A percentile compares a stretch with the other conserved stretches of the same genome.
These are phyloP conservation scores for Dione vanillae DNA, from an alignment of 2,888 invertebrate species.

Conservation along the genomic window DNA sequence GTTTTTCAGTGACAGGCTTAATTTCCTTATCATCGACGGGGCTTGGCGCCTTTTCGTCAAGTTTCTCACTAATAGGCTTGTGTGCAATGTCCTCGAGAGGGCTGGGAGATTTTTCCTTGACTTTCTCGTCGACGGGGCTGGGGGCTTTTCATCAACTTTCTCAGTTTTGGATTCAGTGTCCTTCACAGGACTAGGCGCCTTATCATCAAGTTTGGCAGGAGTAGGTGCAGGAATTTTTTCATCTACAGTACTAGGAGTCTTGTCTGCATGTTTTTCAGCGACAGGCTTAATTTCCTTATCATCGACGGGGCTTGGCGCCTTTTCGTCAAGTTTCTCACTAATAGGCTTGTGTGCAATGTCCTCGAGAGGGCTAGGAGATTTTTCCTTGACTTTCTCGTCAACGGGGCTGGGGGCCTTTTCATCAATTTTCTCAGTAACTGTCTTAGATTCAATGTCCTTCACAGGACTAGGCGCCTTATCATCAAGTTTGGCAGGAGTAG, in stretches of 20 bases:
- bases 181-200: conserved; percentile 22
- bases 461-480: conserved; percentile 37
- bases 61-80: neutral
- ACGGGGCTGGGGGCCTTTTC: conserved; percentile 35
- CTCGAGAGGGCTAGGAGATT: conserved; percentile 37
- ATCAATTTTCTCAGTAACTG: neutral
- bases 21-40: conserved; percentile 26
- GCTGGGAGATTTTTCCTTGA: conserved; percentile 16
- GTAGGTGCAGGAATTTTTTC: too few species aligned
- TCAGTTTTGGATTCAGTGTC: conserved; percentile 13
- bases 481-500: neutral
- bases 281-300: neutral
- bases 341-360: neutral
- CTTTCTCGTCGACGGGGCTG: too few species aligned
- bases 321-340: too few species aligned
- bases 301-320: neutral
- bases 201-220: too few species aligned
- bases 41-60: conserved; percentile 9
- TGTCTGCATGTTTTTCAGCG: neutral
- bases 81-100: too few species aligned
- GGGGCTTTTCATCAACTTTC: neutral
- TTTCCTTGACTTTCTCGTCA: conserved; percentile 20
- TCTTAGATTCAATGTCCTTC: neutral
- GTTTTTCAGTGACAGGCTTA: neutral
- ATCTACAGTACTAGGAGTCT: neutral